Evolutionary conservation across 2,113 vertebrate genomes (phyloP).

Genomic region (Ammodytes dubius): DNA sequence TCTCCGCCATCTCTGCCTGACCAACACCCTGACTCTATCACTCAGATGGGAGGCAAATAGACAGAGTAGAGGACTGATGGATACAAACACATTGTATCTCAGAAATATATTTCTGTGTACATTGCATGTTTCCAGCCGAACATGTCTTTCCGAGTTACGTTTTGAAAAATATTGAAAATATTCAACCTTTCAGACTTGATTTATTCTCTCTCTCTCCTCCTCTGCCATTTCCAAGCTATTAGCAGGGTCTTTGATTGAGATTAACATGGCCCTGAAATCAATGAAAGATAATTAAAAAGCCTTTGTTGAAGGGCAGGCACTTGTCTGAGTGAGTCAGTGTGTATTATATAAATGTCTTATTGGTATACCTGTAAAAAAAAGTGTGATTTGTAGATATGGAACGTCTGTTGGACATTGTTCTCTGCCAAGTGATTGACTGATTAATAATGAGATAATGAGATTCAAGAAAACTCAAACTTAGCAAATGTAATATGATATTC

Average conservation of each 20-base stretch:
- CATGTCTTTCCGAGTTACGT: constrained; percentile 40
- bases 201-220: constrained; percentile 50
- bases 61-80: constrained; percentile 15
- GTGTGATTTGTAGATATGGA: constrained; percentile 37
- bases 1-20: constrained; percentile 19
- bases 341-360: neutral
- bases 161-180: constrained; percentile 51
- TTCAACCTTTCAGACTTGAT: constrained; percentile 61
- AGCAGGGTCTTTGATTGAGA: constrained; percentile 84
- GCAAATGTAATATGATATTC: neutral
- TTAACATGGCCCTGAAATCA: constrained; percentile 81
- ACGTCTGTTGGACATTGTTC: constrained; percentile 32
- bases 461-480: constrained; percentile 30
- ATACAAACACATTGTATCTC: constrained; percentile 9
- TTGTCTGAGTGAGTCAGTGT: constrained; percentile 47
- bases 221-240: constrained; percentile 78
- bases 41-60: constrained; percentile 20
- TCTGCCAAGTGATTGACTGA: constrained; percentile 13
- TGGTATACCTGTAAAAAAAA: constrained; percentile 11
- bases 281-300: constrained; percentile 86
- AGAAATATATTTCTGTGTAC: neutral
- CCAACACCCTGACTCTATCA: constrained; percentile 32
- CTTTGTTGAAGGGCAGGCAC: constrained; percentile 81
- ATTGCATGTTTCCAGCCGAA: too few relatives aligned
- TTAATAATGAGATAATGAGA: constrained; percentile 36